Evolutionary conservation across 1,140 invertebrate species (phyloP), one percentile per base, ranked within the genome.

Genomic region (Heterodera carotae): DNA sequence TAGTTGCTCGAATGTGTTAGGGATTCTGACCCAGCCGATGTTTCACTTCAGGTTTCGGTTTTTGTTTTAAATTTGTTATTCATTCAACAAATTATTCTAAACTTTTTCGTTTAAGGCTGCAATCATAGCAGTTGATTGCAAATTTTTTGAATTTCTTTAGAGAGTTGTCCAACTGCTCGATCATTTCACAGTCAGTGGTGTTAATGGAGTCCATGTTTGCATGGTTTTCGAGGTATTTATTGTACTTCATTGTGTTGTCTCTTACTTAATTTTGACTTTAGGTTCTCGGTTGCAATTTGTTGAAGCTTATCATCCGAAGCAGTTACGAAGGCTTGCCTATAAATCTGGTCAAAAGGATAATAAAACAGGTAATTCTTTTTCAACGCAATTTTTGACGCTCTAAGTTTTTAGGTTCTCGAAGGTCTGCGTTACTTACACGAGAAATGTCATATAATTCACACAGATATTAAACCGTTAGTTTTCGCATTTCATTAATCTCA

Each of bases 401-500:
- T 22, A 27, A 22, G 8, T 10, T 27, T 33, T 22, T 82, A 84
- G n/a, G 84, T 93, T 92, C 91, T 93, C 31, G 94, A 98, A 90
- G 96, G 94, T 43, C 90, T 99, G 73, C 93, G 97, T 89, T 99
- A 99, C 90, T 91, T 99, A 76, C 97, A 99, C 89, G 92, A 92
- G 74, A 97, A 97, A 91, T 99, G 97, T 91, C 90, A 92, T 89
- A 99, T 99, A 83, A 99, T 99, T 89, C 97, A 99, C 88, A 99
- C 97, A 25, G 97, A 99, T 88, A 97, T 99, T 81, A 99, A 99
- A 89, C 62, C 64, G 72, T 56, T 8, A 34, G 22, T 36, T 36
- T 2, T 22, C 29, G 22, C 2, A 15, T 3, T 27, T 22, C 5
- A 3, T 69, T 39, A 12, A 2, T 18, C 12, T 29, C 27, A 12